Conservation (phyloP, 2,113 vertebrate genomes). For the Spilogale gracilis region DNA sequence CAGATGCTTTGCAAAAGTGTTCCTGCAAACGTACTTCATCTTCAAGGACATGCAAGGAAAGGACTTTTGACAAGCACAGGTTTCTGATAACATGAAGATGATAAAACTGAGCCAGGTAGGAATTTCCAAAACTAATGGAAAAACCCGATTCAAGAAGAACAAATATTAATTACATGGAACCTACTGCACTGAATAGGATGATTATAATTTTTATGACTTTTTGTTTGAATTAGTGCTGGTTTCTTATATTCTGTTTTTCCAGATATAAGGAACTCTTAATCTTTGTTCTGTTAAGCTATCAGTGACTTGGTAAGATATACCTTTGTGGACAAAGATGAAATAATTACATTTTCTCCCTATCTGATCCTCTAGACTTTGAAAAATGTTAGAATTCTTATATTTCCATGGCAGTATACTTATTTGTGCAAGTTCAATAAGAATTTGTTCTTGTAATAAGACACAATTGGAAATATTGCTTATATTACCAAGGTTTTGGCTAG, state of each 20-base stretch:
- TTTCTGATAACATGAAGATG: neutral
- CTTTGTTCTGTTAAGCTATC: neutral
- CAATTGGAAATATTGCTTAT: neutral
- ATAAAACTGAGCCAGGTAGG: neutral
- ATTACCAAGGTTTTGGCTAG: neutral
- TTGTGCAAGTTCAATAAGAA: neutral
- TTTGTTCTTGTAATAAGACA: neutral
- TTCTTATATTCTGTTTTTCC: neutral
- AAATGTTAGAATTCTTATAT: neutral
- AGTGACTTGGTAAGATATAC: neutral
- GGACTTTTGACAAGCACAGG: neutral
- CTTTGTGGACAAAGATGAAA: neutral
- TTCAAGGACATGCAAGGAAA: neutral
- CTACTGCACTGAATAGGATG: neutral
- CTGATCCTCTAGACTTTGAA: neutral
- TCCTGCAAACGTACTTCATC: neutral
- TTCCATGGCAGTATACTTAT: neutral
- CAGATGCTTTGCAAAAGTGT: neutral
- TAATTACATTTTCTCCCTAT: neutral
- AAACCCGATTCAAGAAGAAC: neutral
- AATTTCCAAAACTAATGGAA: neutral
- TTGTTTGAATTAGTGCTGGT: neutral
- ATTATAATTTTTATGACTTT: neutral
- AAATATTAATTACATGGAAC: neutral
- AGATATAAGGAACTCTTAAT: neutral